These are phyloP conservation scores for Loxodonta africana DNA, from an alignment of 2,113 vertebrate genomes.

Conservation along the genomic window DNA sequence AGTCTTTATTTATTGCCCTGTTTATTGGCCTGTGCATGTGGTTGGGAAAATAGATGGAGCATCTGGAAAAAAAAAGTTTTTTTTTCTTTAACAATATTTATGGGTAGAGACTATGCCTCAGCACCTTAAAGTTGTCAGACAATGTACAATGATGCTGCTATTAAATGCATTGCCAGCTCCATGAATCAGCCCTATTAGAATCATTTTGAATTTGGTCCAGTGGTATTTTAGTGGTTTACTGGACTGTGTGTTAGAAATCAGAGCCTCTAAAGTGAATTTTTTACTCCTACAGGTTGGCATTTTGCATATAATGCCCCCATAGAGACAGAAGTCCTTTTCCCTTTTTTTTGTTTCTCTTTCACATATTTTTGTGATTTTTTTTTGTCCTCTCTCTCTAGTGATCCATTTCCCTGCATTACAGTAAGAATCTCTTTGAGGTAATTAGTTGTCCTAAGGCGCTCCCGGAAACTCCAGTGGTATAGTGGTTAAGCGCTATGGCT, in stretches of 20 bases:
- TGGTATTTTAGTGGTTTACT: slow-evolving; percentile 31
- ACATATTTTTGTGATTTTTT: background rate
- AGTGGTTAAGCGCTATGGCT: no score
- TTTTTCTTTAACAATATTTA: slow-evolving; percentile 11
- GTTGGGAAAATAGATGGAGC: slow-evolving; percentile 16
- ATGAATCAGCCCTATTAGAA: background rate
- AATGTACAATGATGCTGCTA: background rate
- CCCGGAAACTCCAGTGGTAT: background rate
- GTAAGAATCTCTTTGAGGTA: background rate
- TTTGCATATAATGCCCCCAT: background rate
- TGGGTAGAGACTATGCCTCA: background rate
- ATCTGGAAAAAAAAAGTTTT: slow-evolving; percentile 9
- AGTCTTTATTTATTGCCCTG: background rate
- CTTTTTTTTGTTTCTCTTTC: background rate
- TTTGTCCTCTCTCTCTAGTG: background rate
- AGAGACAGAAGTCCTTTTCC: background rate
- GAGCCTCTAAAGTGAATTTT: background rate
- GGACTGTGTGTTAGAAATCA: slow-evolving; percentile 11
- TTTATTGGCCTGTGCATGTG: background rate
- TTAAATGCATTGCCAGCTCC: background rate
- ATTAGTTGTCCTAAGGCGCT: background rate
- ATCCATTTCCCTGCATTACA: background rate
- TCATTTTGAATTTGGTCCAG: background rate
- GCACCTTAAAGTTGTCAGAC: background rate
- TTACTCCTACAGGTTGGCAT: background rate